phyloP scores from a whole-genome alignment of 2,888 invertebrate species.

The Bugulina stolonifera region DNA sequence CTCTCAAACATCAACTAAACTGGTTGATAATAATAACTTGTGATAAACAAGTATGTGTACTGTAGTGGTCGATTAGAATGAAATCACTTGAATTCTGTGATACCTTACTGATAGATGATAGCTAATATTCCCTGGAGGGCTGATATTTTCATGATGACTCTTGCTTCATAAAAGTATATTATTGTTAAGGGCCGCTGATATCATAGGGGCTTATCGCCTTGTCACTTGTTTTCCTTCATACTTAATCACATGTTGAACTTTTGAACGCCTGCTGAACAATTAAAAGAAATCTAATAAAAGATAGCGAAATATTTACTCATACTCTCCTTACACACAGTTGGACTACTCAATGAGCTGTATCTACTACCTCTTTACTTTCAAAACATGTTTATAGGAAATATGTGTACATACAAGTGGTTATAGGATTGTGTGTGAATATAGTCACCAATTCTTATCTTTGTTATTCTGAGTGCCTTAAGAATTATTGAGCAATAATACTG shows the following conservation, averaged over 20 bases:
- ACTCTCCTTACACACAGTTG: too few species aligned
- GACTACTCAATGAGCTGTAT: background rate
- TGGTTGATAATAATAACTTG: too few species aligned
- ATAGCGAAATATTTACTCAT: background rate
- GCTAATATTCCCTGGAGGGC: background rate
- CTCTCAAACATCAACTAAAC: too few species aligned
- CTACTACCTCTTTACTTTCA: background rate
- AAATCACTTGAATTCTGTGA: background rate
- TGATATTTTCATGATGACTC: background rate
- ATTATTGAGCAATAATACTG: too few species aligned
- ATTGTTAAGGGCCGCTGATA: background rate
- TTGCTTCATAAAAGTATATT: background rate
- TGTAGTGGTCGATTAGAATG: too few species aligned
- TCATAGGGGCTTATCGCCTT: background rate
- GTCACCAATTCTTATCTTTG: too few species aligned
- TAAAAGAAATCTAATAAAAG: background rate
- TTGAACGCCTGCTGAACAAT: background rate
- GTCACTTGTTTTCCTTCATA: background rate
- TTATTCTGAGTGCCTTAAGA: too few species aligned
- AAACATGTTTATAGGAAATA: background rate
- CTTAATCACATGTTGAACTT: background rate
- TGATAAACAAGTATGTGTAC: too few species aligned
- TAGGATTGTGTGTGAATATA: too few species aligned
- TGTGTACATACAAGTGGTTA: too few species aligned
- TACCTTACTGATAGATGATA: background rate